Evolutionary conservation across 2,797 vertebrate species (phyloP).

Genomic region (Coendou prehensilis): DNA sequence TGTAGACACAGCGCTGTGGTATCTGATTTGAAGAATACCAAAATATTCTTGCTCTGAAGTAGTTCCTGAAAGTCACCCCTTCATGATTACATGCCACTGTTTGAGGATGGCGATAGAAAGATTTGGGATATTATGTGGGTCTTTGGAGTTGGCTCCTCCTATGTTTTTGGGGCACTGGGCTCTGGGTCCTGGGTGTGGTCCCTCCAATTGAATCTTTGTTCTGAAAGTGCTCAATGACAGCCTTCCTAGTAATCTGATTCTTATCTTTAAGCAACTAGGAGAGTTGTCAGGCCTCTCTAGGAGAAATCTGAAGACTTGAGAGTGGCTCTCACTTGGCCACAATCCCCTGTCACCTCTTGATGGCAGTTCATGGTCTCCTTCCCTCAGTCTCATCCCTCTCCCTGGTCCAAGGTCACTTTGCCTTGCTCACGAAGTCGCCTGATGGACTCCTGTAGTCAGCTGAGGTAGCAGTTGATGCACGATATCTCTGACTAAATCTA

Average conservation of each 20-base stretch:
- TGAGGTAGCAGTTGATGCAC: not conserved
- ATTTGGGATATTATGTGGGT: not conserved
- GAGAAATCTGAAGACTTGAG: not conserved
- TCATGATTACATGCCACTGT: not conserved
- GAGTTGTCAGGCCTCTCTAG: not conserved
- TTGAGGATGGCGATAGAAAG: not conserved
- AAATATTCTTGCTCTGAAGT: constrained; percentile 1
- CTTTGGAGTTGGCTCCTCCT: not conserved
- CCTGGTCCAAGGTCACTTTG: not conserved
- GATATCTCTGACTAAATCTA: not conserved
- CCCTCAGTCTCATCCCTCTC: not conserved
- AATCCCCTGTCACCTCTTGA: not conserved
- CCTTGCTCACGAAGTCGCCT: not conserved
- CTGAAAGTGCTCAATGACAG: not conserved
- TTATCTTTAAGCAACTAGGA: not conserved
- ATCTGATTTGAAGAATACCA: not conserved
- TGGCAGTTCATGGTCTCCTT: too few species aligned
- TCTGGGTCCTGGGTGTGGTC: not conserved
- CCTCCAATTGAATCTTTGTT: not conserved
- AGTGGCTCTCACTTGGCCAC: not conserved
- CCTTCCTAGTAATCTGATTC: not conserved
- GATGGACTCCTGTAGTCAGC: not conserved
- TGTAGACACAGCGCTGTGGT: not conserved
- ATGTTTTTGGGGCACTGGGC: not conserved
- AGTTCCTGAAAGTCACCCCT: not conserved